These are phyloP conservation scores for Ceratina calcarata DNA, from an alignment of 1,140 invertebrate genomes.

Conservation along the genomic window DNA sequence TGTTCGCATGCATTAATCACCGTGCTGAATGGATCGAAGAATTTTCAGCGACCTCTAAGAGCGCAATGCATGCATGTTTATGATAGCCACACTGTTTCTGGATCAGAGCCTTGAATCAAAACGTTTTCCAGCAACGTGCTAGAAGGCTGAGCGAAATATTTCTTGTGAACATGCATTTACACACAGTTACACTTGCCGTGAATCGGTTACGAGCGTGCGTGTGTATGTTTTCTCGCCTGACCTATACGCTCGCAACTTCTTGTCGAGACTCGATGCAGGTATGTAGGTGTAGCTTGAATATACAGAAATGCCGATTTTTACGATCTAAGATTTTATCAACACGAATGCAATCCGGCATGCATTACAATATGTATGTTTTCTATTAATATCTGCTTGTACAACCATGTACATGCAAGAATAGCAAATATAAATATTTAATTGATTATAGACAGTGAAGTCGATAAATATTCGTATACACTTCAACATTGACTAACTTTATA, in stretches of 20 bases:
- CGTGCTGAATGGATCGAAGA: not conserved
- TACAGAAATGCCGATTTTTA: not conserved
- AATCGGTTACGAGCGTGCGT: too few relatives aligned
- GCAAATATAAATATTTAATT: too few relatives aligned
- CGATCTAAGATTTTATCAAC: not conserved
- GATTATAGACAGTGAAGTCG: too few relatives aligned
- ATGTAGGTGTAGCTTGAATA: not conserved
- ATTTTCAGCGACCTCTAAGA: conserved; percentile 24
- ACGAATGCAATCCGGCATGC: not conserved
- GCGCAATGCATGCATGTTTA: conserved; percentile 7
- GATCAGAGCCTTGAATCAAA: conserved; percentile 40
- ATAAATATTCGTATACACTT: too few relatives aligned
- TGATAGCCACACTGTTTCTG: conserved; percentile 26
- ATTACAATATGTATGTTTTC: too few relatives aligned
- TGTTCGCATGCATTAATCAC: not conserved
- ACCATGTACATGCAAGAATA: too few relatives aligned
- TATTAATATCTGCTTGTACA: too few relatives aligned
- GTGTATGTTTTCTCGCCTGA: not conserved
- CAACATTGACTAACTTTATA: too few relatives aligned
- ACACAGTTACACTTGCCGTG: not conserved
- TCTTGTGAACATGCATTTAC: not conserved
- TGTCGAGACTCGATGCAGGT: too few relatives aligned
- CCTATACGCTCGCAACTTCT: not conserved
- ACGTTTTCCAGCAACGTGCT: conserved; percentile 38
- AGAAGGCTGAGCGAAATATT: conserved; percentile 19